Conservation (phyloP, 92 coral and sea anemone species). For the Nematostella vectensis region DNA sequence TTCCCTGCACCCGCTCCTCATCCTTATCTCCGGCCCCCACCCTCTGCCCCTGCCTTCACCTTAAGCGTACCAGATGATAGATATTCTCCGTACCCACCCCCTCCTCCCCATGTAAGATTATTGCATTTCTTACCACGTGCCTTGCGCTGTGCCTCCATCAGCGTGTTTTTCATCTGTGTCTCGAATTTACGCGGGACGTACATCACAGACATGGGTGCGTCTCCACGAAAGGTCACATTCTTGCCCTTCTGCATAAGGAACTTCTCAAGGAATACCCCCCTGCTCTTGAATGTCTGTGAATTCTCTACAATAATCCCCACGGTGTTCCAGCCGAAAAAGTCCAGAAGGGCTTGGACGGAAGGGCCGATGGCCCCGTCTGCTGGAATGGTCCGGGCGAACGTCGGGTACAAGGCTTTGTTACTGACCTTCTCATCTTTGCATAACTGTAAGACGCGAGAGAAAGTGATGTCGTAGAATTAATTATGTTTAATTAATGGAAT, state of each 20-base stretch:
- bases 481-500: too few species aligned
- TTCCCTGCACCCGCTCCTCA: neutral
- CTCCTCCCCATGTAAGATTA: neutral
- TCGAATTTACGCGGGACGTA: slow-evolving; percentile 17
- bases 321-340: slow-evolving; percentile 56
- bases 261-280: slow-evolving; percentile 41
- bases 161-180: slow-evolving; percentile 20
- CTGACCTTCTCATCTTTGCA: slow-evolving; percentile 76
- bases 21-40: neutral
- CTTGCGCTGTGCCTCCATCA: slow-evolving; percentile 34
- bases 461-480: too few species aligned
- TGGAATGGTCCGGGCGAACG: slow-evolving; percentile 88
- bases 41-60: neutral
- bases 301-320: slow-evolving; percentile 77
- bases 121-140: slow-evolving; percentile 55
- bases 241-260: slow-evolving; percentile 40
- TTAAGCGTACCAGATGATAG: too few species aligned
- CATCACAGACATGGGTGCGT: slow-evolving; percentile 12
- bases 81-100: neutral
- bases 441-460: slow-evolving; percentile 32
- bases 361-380: slow-evolving; percentile 72
- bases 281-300: slow-evolving; percentile 30
- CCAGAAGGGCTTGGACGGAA: slow-evolving; percentile 65
- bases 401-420: slow-evolving; percentile 63
- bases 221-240: slow-evolving; percentile 40